Conservation (phyloP, 1,140 invertebrate genomes). For the Oedothorax gibbosus region DNA sequence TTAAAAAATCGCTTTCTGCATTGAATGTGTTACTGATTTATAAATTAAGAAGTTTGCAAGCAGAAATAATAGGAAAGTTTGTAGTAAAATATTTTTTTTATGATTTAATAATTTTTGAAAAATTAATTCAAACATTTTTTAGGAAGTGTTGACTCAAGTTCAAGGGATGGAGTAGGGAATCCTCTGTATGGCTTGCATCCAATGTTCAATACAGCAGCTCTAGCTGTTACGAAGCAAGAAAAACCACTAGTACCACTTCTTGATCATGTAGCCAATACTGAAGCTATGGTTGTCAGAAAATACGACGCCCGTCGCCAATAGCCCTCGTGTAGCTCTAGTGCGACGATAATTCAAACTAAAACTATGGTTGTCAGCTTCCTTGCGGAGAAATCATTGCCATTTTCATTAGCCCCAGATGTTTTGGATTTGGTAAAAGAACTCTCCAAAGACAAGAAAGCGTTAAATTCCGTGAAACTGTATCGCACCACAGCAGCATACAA, state of each 20-base stretch:
- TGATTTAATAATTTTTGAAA: not conserved
- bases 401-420: too few relatives aligned
- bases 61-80: not conserved
- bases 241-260: not conserved
- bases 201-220: not conserved
- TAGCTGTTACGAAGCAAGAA: not conserved
- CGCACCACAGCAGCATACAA: conserved; percentile 29
- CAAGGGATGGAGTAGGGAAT: not conserved
- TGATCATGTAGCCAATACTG: conserved; percentile 14
- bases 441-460: not conserved
- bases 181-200: conserved; percentile 25
- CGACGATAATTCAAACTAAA: too few relatives aligned
- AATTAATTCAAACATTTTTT: not conserved
- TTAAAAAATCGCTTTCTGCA: not conserved
- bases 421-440: too few relatives aligned
- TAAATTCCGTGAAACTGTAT: not conserved
- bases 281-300: too few relatives aligned
- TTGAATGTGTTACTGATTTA: not conserved
- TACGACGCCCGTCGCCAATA: too few relatives aligned
- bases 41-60: not conserved
- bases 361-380: conserved; percentile 30
- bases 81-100: not conserved
- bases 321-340: too few relatives aligned
- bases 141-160: not conserved
- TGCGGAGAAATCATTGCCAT: conserved; percentile 25